Base-by-base conservation (phyloP, 2,113 vertebrate species). In the Peucedramus taeniatus region DNA sequence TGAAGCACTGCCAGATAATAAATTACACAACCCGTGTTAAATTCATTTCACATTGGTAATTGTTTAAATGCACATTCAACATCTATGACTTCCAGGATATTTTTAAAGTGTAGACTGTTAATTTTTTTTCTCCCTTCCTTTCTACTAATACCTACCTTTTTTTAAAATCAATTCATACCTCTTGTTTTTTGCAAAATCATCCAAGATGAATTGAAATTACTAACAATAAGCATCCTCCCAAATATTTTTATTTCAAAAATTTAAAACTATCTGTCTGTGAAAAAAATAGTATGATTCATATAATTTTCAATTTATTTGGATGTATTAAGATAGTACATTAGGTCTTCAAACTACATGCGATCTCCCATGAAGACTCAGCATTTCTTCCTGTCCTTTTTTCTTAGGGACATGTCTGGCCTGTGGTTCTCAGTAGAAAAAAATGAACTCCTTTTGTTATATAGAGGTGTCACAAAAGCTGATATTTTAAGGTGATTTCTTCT, bases 161-260 rank as follows among this genome's bases (percentile, higher is more conserved):
- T 8, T 8, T 10, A 19, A 24, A 50, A 39, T 53, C 16, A 76
- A 54, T 66, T 75, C 2, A 15, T 27, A 33, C 2, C 0, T 47
- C 2, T 33, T 50, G 10, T 15, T 59, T 59, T 84, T 68, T 50
- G 10, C 4, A 63, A 44, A 87, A 66, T 8, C 5, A 28, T 53
- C 9, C 11, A 75, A 60, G 9, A 15, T 47, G 5, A 68, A 39
- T 13, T 45, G 24, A 60, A 5, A 61, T 45, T 53, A 7, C 18
- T 49, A 49, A n/a, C 10, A 64, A 5, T 33, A 71, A 83, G 68
- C 3, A 20, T 9, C 1, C 2, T 1, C 3, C 4, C 10, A 4
- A 4, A 22, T 12, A 11, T 20, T 47, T 50, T 68, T 35, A 37
- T 19, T 28, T 26, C 33, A 26, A 69, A 77, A 66, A 45, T 4